phyloP scores from a whole-genome alignment of 2,113 vertebrate genomes.

The Campylorhamphus procurvoides region DNA sequence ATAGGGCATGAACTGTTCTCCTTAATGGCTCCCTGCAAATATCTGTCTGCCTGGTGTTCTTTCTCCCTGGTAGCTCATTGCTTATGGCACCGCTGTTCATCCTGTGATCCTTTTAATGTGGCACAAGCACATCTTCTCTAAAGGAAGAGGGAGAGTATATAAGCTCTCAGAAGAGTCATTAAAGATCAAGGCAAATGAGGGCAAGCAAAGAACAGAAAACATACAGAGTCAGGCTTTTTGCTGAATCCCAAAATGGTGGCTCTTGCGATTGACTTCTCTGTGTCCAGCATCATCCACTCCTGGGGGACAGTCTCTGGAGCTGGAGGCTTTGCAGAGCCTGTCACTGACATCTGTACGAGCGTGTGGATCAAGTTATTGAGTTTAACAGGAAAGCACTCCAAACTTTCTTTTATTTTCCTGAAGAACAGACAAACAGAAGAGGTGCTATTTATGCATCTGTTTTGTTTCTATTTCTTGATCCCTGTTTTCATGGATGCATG shows the following conservation, averaged over 20 bases:
- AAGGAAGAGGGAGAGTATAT: neutral
- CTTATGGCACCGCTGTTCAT: slow-evolving; percentile 41
- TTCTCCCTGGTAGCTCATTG: slow-evolving; percentile 20
- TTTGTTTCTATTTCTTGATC: neutral
- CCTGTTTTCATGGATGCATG: neutral
- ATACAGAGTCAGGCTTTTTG: neutral
- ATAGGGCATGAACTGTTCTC: slow-evolving; percentile 41
- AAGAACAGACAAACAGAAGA: slow-evolving; percentile 1
- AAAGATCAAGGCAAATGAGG: neutral
- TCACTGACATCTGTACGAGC: slow-evolving; percentile 75
- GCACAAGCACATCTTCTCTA: neutral
- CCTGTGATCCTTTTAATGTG: neutral
- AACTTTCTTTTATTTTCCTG: slow-evolving; percentile 91
- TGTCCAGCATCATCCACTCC: slow-evolving; percentile 18
- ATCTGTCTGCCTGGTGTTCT: slow-evolving; percentile 54
- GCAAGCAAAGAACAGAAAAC: neutral
- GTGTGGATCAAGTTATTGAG: slow-evolving; percentile 88
- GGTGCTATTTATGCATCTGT: accelerated
- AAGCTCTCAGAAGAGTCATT: neutral
- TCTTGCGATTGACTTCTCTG: slow-evolving; percentile 5
- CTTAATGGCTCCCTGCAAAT: slow-evolving; percentile 59
- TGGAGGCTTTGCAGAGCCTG: slow-evolving; percentile 12
- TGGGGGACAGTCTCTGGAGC: slow-evolving; percentile 1
- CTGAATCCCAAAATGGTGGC: slow-evolving; percentile 50
- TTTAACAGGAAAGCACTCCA: slow-evolving; percentile 87